Evolutionary conservation across 1,140 invertebrate genomes (phyloP).

Genomic region (Drosophila pectinifera): DNA sequence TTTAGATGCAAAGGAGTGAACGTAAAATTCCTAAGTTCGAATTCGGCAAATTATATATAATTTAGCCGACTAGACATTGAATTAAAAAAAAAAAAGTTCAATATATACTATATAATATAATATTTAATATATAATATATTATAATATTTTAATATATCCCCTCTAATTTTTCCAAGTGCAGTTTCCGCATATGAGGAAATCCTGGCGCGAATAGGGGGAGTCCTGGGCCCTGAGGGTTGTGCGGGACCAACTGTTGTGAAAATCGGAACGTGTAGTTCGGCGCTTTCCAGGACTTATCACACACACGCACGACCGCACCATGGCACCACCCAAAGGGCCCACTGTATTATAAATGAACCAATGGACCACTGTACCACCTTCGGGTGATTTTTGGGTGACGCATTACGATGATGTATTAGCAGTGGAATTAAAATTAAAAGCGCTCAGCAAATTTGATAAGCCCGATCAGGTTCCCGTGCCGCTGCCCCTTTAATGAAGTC

Average conservation of each 20-base stretch:
- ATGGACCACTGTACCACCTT: slow-evolving; percentile 42
- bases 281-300: slow-evolving; percentile 75
- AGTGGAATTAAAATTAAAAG: slow-evolving; percentile 78
- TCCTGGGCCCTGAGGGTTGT: slow-evolving; percentile 13
- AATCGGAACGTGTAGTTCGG: slow-evolving; percentile 73
- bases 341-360: slow-evolving; percentile 1
- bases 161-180: not conserved
- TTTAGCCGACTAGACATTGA: not conserved
- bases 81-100: not conserved
- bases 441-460: slow-evolving; percentile 33
- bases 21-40: no score
- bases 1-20: no score
- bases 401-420: slow-evolving; percentile 82
- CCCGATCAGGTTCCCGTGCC: slow-evolving; percentile 60
- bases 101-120: not conserved
- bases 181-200: slow-evolving; percentile 12
- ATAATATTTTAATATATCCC: not conserved
- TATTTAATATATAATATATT: no score
- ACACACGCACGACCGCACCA: slow-evolving; percentile 69
- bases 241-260: slow-evolving; percentile 73
- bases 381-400: slow-evolving; percentile 36
- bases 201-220: slow-evolving; percentile 6
- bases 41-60: no score
- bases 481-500: slow-evolving; percentile 58
- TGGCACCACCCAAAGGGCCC: slow-evolving; percentile 13